Conservation (phyloP, 2,797 vertebrate genomes). For the Anguilla marmorata region DNA sequence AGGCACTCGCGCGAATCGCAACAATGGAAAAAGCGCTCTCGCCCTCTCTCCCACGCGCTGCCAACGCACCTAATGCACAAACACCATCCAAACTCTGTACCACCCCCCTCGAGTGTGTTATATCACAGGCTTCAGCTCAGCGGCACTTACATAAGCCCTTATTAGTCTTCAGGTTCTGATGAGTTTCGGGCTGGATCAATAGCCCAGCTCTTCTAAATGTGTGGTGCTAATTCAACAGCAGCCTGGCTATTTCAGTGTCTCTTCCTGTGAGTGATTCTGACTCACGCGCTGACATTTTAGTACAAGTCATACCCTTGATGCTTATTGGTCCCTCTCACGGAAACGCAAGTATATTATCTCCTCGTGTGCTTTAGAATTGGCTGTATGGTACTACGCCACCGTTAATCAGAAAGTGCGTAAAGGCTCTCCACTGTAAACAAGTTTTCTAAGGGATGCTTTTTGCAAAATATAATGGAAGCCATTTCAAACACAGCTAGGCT, state of each 20-base stretch:
- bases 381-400: neutral
- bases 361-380: neutral
- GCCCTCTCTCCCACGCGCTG: neutral
- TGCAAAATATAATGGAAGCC: neutral
- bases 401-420: neutral
- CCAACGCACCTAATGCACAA: constrained; percentile 12
- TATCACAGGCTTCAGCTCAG: neutral
- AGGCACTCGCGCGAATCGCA: neutral
- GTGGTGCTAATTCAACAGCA: neutral
- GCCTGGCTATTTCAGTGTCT: neutral
- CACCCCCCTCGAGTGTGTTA: neutral
- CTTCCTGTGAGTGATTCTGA: neutral
- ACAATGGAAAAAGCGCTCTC: neutral
- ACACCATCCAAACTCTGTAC: neutral
- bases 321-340: neutral
- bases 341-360: neutral
- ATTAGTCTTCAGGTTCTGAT: neutral
- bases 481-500: neutral
- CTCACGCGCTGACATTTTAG: neutral
- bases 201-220: neutral
- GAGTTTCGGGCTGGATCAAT: neutral
- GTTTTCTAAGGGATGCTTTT: neutral
- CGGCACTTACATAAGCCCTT: neutral
- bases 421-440: neutral
- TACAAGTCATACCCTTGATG: neutral